A percentile compares a stretch with the other conserved stretches of the same genome.
These are phyloP conservation scores for Subacronicta megacephala DNA, from an alignment of 2,888 invertebrate genomes.

Conservation along the genomic window DNA sequence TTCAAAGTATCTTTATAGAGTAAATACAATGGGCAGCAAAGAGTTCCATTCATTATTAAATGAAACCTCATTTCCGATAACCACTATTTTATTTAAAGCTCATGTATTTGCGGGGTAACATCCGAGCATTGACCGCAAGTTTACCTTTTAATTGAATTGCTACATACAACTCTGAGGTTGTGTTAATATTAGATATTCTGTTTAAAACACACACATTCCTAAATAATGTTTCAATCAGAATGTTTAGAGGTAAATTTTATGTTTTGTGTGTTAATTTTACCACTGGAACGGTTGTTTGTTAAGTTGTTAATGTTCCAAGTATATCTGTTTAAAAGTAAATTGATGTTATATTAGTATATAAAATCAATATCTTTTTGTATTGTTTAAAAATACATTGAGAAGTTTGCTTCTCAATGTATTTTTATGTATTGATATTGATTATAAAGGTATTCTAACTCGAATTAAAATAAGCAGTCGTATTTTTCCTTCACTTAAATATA, in stretches of 20 bases:
- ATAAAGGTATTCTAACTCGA: too few relatives aligned
- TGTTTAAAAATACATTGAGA: too few relatives aligned
- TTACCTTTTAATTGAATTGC: constrained; percentile 34
- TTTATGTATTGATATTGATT: too few relatives aligned
- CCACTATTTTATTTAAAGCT: constrained; percentile 30
- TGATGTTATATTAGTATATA: not conserved
- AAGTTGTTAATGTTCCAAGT: not conserved
- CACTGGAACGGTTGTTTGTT: constrained; percentile 7
- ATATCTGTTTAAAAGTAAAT: not conserved
- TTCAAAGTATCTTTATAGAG: constrained; percentile 1
- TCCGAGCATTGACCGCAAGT: constrained; percentile 25
- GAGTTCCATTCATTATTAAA: constrained; percentile 27
- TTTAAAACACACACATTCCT: constrained; percentile 26
- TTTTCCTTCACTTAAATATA: too few relatives aligned
- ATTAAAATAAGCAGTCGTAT: too few relatives aligned
- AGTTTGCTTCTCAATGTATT: too few relatives aligned
- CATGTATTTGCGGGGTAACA: constrained; percentile 26
- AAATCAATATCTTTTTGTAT: too few relatives aligned
- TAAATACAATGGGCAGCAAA: constrained; percentile 19
- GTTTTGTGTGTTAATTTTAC: constrained; percentile 38
- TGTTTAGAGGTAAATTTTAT: constrained; percentile 27
- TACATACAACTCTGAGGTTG: constrained; percentile 38
- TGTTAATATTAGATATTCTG: constrained; percentile 42
- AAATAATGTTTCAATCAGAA: constrained; percentile 42
- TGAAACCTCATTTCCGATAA: constrained; percentile 17